Evolutionary conservation across 1,140 invertebrate genomes (phyloP), one percentile per base, ranked within the genome.

Genomic region (Trypoxylus dichotomus): DNA sequence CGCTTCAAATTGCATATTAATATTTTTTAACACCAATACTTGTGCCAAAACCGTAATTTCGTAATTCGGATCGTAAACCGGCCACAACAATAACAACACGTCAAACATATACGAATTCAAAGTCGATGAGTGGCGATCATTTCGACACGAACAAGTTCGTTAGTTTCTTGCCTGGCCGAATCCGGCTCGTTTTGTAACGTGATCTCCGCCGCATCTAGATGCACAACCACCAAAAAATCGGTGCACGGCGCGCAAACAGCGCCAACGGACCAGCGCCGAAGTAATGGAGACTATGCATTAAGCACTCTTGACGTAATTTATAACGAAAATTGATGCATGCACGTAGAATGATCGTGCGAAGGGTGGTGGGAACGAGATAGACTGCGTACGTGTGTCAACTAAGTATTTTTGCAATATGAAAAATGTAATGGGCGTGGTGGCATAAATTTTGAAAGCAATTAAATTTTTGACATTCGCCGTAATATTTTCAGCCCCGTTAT

Each of bases 381-480:
- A 68, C 11, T 68, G 60, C 24, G 60, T 68, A 68, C 60, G 72
- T 74, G 72, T 74, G 72, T 74, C 72, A 74, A 74, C 72, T 74
- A 74, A 42, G 72, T 74, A 74, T 74, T 74, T 74, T 74, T 11
- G 72, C 72, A 15, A 43, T 74, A 74, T 74, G 72, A 74, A 74
- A 74, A 74, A 74, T 74, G 72, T 74, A 74, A 74, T 74, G 74
- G 74, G 41, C 25, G 74, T 47, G 74, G 41, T 42, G 43, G 41
- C 43, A 75, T 75, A 75, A 75, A 75, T 75, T 75, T 47, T 25
- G 74, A 75, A 75, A 75, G 74, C 74, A 75, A 75, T 75, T 75
- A 75, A 75, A 75, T 75, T 75, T 75, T 75, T 75, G 74, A 75
- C 74, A 75, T 75, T 54, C 15, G 74, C 74, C 42, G 74, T 75